These are phyloP conservation scores for Zaprionus inermis DNA, from an alignment of 1,140 invertebrate species.

Conservation along the genomic window DNA sequence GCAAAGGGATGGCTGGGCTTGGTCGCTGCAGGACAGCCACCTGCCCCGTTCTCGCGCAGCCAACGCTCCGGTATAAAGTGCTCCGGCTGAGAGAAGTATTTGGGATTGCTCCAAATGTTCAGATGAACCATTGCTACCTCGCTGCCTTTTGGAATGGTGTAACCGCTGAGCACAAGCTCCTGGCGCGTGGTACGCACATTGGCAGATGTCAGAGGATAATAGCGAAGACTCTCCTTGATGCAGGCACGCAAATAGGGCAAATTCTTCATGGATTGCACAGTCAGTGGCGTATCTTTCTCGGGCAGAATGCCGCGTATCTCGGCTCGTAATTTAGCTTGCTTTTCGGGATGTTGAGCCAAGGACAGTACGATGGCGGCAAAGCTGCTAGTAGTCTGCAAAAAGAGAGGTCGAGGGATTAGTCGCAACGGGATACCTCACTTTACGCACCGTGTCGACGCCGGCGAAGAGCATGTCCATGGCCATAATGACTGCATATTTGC, in stretches of 20 bases:
- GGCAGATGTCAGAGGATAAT: slow-evolving; percentile 85
- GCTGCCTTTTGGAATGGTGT: slow-evolving; percentile 86
- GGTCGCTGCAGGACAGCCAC: slow-evolving; percentile 30
- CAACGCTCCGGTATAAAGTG: slow-evolving; percentile 87
- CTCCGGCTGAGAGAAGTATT: slow-evolving; percentile 84
- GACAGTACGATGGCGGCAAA: slow-evolving; percentile 37
- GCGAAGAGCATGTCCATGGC: slow-evolving; percentile 90
- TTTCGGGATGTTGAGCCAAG: slow-evolving; percentile 88
- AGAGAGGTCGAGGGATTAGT: not conserved
- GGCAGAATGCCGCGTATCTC: slow-evolving; percentile 87
- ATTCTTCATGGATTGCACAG: slow-evolving; percentile 85
- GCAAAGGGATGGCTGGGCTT: slow-evolving; percentile 86
- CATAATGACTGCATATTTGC: slow-evolving; percentile 87
- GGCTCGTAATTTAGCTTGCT: slow-evolving; percentile 88
- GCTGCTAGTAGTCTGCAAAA: slow-evolving; percentile 50
- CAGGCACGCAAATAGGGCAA: slow-evolving; percentile 87
- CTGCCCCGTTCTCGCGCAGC: slow-evolving; percentile 67
- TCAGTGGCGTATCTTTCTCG: slow-evolving; percentile 84
- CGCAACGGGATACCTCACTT: not conserved
- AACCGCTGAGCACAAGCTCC: slow-evolving; percentile 85
- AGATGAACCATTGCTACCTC: slow-evolving; percentile 84
- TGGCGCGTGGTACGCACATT: slow-evolving; percentile 84
- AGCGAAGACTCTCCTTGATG: slow-evolving; percentile 87
- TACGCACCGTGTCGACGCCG: slow-evolving; percentile 89
- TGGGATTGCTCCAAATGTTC: slow-evolving; percentile 78